Conservation (phyloP, 1,140 invertebrate species). For the Hycleus phaleratus region DNA sequence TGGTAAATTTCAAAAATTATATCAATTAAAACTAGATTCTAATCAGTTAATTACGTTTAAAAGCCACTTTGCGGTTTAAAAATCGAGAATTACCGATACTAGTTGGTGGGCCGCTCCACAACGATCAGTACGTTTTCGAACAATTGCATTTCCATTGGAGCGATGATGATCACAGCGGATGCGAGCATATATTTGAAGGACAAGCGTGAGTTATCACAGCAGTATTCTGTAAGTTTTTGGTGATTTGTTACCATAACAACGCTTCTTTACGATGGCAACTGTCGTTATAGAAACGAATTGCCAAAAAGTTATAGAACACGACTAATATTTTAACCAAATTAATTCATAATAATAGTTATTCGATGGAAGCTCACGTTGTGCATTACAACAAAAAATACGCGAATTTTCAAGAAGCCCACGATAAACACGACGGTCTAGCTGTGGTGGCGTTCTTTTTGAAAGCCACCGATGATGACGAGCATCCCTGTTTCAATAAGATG, state of each 20-base stretch:
- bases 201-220: conserved; percentile 42
- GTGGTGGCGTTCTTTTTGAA: conserved; percentile 65
- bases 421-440: conserved; percentile 66
- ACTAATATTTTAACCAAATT: too few relatives aligned
- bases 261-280: too few relatives aligned
- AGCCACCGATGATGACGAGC: conserved; percentile 38
- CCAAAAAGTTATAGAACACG: too few relatives aligned
- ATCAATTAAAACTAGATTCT: neutral
- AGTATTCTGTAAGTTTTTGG: too few relatives aligned
- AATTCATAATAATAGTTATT: conserved; percentile 44
- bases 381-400: conserved; percentile 71
- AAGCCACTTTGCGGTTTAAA: conserved; percentile 35
- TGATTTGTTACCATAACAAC: too few relatives aligned
- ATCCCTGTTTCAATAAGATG: conserved; percentile 38
- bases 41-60: conserved; percentile 18
- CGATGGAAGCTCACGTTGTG: conserved; percentile 70
- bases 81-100: conserved; percentile 41
- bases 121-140: conserved; percentile 58
- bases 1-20: conserved; percentile 29
- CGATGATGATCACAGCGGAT: conserved; percentile 59
- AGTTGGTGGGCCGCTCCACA: conserved; percentile 54
- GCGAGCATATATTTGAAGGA: conserved; percentile 72
- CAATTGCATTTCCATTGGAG: conserved; percentile 85
- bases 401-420: conserved; percentile 56
- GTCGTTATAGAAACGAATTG: too few relatives aligned